Base-by-base conservation (phyloP, 2,797 vertebrate genomes). In the Sebastolobus alascanus region DNA sequence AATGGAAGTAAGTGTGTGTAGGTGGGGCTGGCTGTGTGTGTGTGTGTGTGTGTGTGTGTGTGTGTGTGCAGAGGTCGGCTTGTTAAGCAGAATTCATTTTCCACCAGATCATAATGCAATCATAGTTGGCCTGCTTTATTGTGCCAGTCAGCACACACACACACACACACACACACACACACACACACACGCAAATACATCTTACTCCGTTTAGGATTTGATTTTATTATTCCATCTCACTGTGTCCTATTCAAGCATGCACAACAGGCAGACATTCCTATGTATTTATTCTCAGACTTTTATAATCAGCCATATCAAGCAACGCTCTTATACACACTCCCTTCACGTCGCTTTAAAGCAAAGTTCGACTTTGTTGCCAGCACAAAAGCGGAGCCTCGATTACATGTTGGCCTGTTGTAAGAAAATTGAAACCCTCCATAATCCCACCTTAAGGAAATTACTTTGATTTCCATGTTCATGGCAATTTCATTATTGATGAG, bases 181-280 rank as follows among this genome's bases (percentile, higher is more conserved):
- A 61, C 71, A 46, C 75, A 70, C 59, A 68, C 46, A 40, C 43
- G 20, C 64, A 85, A 68, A 87, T 55, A 90, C 85, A 86, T 93
- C 92, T 91, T 82, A 92, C 89, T 93, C 90, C 87, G 92, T 95
- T 94, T 95, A 93, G 93, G 94, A 95, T 96, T 90, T 95, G 95
- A 93, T 96, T 94, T 95, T 95, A 96, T 95, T 94, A 95, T 95
- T 93, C 91, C 93, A 94, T 96, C 95, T 95, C 90, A 89, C 91
- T 94, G 92, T 95, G 92, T 91, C 89, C 90, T 93, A 94, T 92
- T 93, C 90, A 84, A 93, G 92, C 94, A 84, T 93, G 80, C 91
- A 86, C 89, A 89, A 79, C 84, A 90, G 83, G 84, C 90, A 90
- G 78, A 87, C 89, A 84, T 83, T 90, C 84, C 83, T 92, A 91